Base-by-base conservation (phyloP, 2,888 invertebrate genomes). In the Nipponacmea schrenckii region DNA sequence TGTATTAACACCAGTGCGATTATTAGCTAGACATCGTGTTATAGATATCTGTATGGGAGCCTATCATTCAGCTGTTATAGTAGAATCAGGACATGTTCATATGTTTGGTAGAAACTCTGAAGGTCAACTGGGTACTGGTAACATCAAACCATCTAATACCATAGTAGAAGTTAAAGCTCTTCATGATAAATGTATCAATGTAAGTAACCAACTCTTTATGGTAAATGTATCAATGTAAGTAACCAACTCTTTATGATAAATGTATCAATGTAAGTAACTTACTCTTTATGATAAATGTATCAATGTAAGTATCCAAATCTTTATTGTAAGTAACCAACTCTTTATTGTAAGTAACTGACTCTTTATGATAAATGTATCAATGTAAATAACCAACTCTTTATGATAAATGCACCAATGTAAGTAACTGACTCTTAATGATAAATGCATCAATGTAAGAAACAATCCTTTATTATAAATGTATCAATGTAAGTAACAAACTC, bases 81-180 rank as follows among this genome's bases (percentile, higher is more conserved):
- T 93, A 0, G 92, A 92, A 82, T 91, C 91, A 26, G 93, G 93
- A 0, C 91, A 91, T 80, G 91, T 93, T 14, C 90, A 92, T 72
- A 92, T 93, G 2, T 91, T 93, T 87, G 93, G 94, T 0, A 89
- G 91, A n/a, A 93, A 93, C 85, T 85, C 87, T 0, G 91, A 92
- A 69, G 92, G 92, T 4, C 93, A 94, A 83, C 89, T 93, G 1
- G 93, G 93, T 20, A 89, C 87, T 50, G 91, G 90, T 2, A 88
- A 90, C 77, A 83, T 85, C 15, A 89, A 89, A 71, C 81, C 86
- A 17, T 81, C 86, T 45, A 83, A 82, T 27, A 86, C 86, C 17
- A 90, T 90, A 5, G 84, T 87, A 4, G 86, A 90, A 14, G 90
- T 91, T 31, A 90, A 90, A 79, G 78, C 86, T 0, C 85, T 91